These are phyloP conservation scores for Neofelis nebulosa DNA, from an alignment of 2,113 vertebrate species.

Conservation along the genomic window DNA sequence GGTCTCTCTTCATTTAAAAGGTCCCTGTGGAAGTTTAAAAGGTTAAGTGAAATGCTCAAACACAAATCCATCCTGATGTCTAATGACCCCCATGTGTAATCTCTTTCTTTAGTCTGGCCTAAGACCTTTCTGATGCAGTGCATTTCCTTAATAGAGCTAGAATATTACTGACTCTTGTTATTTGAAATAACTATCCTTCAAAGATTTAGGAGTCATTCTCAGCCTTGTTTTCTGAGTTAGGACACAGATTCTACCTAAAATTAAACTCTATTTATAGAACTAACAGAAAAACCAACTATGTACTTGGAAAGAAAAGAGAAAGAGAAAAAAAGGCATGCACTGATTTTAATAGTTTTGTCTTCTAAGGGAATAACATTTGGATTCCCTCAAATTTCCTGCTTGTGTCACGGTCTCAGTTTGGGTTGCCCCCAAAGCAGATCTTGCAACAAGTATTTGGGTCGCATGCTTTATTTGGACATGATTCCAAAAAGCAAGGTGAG, in stretches of 20 bases:
- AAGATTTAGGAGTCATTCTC: neutral
- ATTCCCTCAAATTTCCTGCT: neutral
- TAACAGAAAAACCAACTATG: neutral
- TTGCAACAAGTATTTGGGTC: neutral
- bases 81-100: neutral
- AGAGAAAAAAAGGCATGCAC: neutral
- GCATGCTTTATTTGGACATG: neutral
- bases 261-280: conserved; percentile 64
- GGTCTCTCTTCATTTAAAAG: conserved; percentile 39
- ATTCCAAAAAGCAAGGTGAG: neutral
- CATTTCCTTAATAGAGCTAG: neutral
- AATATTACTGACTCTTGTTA: neutral
- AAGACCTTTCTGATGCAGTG: neutral
- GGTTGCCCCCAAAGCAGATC: neutral
- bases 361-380: neutral
- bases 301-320: conserved; percentile 11
- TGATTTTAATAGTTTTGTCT: conserved; percentile 12
- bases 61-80: conserved; percentile 35
- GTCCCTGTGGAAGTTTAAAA: conserved; percentile 42
- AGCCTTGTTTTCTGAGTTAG: conserved; percentile 31
- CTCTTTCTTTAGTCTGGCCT: conserved; percentile 29
- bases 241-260: conserved; percentile 61
- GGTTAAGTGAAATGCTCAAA: conserved; percentile 33
- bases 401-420: neutral
- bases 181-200: conserved; percentile 28